A percentile compares a stretch with the other conserved stretches of the same genome.
phyloP scores from a whole-genome alignment of 2,888 invertebrate species.

The Lasius fuliginosus region DNA sequence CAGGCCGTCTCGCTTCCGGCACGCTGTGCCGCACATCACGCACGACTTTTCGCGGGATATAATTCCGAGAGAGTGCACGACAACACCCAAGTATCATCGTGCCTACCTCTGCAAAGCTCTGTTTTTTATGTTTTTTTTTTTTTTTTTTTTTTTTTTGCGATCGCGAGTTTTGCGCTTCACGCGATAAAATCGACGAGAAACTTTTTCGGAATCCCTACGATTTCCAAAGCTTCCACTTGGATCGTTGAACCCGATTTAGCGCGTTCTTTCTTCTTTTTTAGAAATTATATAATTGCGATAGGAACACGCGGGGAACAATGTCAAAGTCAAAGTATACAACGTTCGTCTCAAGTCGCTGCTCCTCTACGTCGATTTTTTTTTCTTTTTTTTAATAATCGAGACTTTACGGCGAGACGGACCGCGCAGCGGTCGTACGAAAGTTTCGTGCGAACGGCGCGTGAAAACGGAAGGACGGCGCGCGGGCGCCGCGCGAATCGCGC shows the following conservation, averaged over 20 bases:
- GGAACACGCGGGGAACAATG: not conserved
- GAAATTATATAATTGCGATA: not conserved
- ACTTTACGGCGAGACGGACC: not conserved
- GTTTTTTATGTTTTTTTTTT: too few species aligned
- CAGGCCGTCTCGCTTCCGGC: slow-evolving; percentile 61
- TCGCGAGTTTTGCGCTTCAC: slow-evolving; percentile 33
- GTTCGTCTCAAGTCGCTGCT: not conserved
- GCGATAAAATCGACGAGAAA: not conserved
- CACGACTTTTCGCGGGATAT: slow-evolving; percentile 57
- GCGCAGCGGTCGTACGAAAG: not conserved
- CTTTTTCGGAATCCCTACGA: not conserved
- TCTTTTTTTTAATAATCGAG: not conserved
- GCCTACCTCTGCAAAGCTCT: not conserved
- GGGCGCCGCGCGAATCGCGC: slow-evolving; percentile 45
- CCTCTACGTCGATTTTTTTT: not conserved
- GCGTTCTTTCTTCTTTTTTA: not conserved
- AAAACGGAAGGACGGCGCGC: slow-evolving; percentile 35
- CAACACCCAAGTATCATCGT: not conserved
- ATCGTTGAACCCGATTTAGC: slow-evolving; percentile 2
- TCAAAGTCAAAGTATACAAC: not conserved
- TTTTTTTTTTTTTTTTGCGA: not conserved
- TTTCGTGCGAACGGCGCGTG: not conserved
- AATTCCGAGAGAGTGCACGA: slow-evolving; percentile 18
- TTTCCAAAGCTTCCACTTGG: slow-evolving; percentile 9
- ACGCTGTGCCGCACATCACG: slow-evolving; percentile 62